Base-by-base conservation (phyloP, 2,797 vertebrate genomes). In the Alfaro cultratus region DNA sequence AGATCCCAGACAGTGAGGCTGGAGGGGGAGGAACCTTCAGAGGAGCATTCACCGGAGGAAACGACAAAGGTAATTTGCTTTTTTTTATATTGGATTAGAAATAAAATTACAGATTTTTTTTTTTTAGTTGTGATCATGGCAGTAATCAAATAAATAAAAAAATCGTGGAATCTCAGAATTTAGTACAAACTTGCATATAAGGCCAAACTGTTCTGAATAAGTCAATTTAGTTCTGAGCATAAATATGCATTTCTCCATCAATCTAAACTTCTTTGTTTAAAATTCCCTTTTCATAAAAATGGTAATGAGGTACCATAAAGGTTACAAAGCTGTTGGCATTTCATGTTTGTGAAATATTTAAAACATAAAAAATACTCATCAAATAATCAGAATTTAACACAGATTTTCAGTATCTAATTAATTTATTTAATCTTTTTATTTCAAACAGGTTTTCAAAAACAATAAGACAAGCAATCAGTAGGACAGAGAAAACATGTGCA, bases 1-100 rank as follows among this genome's bases (percentile, higher is more conserved):
- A 99, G 90, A 95, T 99, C 84, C 99, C 98, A 39, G 99, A 99
- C 2, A 97, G 98, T 7, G 99, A 99, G 90, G 94, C 96, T 45
- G 95, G 94, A 6, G 91, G 98, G 76, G 97, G 97, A 0, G 96
- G 99, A 73, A 96, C 97, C 71, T 94, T 99, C 80, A 96, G 98
- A 0, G 98, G 98, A 26, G 98, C 98, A 0, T 99, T 99, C 92
- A 97, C 96, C 75, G 93, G 92, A 26, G 97, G 98, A 89, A 99
- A 97, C 0, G 99, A 99, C 91, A 98, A 98, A 98, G 97, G 98
- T 99, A 95, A 13, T 12, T 31, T 45, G 16, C 47, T 31, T 5
- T 31, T 47, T 23, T 49, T 11, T 9, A 3, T 51, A 23, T 9
- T 45, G 12, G 12, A 51, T 18, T 36, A 41, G 23, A 39, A 62